These are phyloP conservation scores for Lottia scabra DNA, from an alignment of 2,888 invertebrate genomes.

Conservation along the genomic window DNA sequence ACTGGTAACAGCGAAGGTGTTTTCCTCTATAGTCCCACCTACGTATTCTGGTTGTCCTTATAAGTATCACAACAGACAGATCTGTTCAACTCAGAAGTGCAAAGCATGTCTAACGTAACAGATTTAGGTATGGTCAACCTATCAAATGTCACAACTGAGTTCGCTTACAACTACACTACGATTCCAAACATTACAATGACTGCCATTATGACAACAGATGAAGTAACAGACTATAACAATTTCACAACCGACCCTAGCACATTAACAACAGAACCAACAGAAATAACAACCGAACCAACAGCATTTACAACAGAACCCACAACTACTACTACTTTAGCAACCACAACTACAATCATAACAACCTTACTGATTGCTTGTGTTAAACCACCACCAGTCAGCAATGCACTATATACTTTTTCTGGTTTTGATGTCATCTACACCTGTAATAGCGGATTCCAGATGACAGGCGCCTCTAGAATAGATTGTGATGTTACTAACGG, in stretches of 20 bases:
- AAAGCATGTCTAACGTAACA: too few relatives aligned
- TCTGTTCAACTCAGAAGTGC: too few relatives aligned
- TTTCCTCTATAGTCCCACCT: too few relatives aligned
- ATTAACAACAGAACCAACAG: neutral
- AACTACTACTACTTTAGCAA: neutral
- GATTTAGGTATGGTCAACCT: too few relatives aligned
- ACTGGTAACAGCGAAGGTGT: too few relatives aligned
- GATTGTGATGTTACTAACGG: neutral
- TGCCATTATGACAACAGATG: too few relatives aligned
- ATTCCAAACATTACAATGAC: too few relatives aligned
- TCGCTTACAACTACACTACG: too few relatives aligned
- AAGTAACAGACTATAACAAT: too few relatives aligned
- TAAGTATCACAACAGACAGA: too few relatives aligned
- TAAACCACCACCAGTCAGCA: neutral
- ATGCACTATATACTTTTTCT: neutral
- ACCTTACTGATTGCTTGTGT: neutral
- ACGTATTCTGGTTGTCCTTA: too few relatives aligned
- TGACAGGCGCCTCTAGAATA: neutral
- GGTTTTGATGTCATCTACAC: neutral
- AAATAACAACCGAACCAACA: neutral
- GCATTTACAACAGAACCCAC: neutral
- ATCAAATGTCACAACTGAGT: too few relatives aligned
- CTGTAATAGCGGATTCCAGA: neutral
- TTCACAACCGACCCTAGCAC: neutral
- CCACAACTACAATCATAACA: neutral